phyloP scores from a whole-genome alignment of 37 sponge, comb jelly and placozoan genomes.

The Beroe ovata region DNA sequence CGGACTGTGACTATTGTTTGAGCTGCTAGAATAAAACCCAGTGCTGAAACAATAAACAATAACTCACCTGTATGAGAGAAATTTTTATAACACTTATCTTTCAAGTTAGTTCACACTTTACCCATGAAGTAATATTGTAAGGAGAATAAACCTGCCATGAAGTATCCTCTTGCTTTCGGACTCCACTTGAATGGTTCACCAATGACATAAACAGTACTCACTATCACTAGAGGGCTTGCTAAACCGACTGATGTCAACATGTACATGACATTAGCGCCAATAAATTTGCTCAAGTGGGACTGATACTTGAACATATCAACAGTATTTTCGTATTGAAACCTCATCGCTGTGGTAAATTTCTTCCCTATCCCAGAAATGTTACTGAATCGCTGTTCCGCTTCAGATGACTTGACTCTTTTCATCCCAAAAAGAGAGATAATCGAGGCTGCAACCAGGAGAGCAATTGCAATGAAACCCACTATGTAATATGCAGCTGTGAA shows the following conservation, averaged over 20 bases:
- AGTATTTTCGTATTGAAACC: conserved; percentile 11
- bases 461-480: neutral
- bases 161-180: neutral
- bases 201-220: conserved; percentile 14
- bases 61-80: too few species aligned
- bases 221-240: neutral
- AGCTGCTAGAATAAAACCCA: conserved; percentile 15
- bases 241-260: conserved; percentile 26
- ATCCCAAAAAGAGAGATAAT: neutral
- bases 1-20: conserved; percentile 26
- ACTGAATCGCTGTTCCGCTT: neutral
- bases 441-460: neutral
- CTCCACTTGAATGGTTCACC: conserved; percentile 53
- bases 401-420: neutral
- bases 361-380: neutral
- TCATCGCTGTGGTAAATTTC: neutral
- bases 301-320: conserved; percentile 43
- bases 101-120: too few species aligned
- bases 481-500: conserved; percentile 7
- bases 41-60: neutral
- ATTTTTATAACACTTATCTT: too few species aligned
- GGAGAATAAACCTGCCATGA: neutral
- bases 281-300: conserved; percentile 10
- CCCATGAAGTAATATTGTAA: too few species aligned
- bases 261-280: conserved; percentile 40